Conservation (phyloP, 2,888 invertebrate species). For the Caenorhabditis sinica region DNA sequence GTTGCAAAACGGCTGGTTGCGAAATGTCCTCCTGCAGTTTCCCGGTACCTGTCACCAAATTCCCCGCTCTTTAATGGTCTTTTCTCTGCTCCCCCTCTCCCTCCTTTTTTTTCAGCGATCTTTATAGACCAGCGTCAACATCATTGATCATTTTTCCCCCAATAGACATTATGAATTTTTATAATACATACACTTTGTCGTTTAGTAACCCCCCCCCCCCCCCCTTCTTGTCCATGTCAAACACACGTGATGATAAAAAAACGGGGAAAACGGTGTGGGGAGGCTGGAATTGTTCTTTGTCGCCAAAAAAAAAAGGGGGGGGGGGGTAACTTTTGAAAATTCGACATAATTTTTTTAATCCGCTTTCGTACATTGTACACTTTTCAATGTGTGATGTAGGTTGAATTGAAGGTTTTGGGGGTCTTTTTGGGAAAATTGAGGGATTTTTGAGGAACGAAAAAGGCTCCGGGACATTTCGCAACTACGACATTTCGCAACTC, state of each 20-base stretch:
- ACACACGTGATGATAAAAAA: constrained; percentile 34
- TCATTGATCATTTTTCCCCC: constrained; percentile 25
- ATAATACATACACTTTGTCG: background rate
- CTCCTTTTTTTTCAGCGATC: background rate
- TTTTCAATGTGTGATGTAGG: background rate
- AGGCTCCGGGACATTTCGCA: too few relatives aligned
- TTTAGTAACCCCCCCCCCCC: too few relatives aligned
- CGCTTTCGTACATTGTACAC: background rate
- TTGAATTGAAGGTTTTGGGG: background rate
- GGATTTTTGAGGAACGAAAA: too few relatives aligned
- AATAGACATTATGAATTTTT: constrained; percentile 7
- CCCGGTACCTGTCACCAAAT: constrained; percentile 1
- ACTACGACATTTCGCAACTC: too few relatives aligned
- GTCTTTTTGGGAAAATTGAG: too few relatives aligned
- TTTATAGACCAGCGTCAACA: constrained; percentile 11
- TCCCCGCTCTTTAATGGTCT: constrained; percentile 24
- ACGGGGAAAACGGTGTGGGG: background rate
- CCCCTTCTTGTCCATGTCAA: constrained; percentile 24
- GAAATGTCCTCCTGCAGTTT: background rate
- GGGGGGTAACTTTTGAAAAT: constrained; percentile 3
- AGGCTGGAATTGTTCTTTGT: background rate
- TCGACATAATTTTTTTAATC: background rate
- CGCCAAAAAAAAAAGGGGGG: background rate
- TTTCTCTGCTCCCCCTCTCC: background rate
- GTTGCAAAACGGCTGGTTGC: background rate